Percentiles rank a stretch among this genome's conserved stretches.
Conservation (phyloP, 2,113 vertebrate species). For the Cranoglanis bouderius region DNA sequence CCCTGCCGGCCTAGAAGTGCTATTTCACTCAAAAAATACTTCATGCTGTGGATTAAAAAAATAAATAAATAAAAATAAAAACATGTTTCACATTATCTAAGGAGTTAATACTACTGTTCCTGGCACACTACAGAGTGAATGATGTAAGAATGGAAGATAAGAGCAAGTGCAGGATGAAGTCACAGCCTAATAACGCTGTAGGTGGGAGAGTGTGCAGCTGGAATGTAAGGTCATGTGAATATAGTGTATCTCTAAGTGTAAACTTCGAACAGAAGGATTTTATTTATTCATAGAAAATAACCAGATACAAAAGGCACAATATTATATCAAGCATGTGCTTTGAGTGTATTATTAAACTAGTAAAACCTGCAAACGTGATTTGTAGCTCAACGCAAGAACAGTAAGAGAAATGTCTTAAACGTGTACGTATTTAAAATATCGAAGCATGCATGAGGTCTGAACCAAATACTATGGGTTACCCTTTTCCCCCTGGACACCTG, state of each 20-base stretch:
- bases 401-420: too few relatives aligned
- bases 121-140: not conserved
- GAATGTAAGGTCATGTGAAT: not conserved
- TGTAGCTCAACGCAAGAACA: too few relatives aligned
- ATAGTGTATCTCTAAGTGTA: too few relatives aligned
- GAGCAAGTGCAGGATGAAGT: not conserved
- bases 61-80: too few relatives aligned
- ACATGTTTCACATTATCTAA: not conserved
- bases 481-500: too few relatives aligned
- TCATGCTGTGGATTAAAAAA: not conserved
- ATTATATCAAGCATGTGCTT: too few relatives aligned
- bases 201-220: conserved; percentile 17
- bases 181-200: not conserved
- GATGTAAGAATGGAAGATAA: conserved; percentile 1
- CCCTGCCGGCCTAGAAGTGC: not conserved
- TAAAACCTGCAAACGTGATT: too few relatives aligned
- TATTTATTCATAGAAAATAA: not conserved
- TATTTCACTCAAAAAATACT: not conserved
- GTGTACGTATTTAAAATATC: too few relatives aligned
- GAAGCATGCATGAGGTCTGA: too few relatives aligned
- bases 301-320: too few relatives aligned
- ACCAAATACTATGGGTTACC: too few relatives aligned
- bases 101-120: not conserved
- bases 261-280: not conserved
- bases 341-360: too few relatives aligned